A percentile compares a stretch with the other conserved stretches of the same genome.
Conservation (phyloP, 2,113 vertebrate genomes). For the Aptenodytes patagonicus region DNA sequence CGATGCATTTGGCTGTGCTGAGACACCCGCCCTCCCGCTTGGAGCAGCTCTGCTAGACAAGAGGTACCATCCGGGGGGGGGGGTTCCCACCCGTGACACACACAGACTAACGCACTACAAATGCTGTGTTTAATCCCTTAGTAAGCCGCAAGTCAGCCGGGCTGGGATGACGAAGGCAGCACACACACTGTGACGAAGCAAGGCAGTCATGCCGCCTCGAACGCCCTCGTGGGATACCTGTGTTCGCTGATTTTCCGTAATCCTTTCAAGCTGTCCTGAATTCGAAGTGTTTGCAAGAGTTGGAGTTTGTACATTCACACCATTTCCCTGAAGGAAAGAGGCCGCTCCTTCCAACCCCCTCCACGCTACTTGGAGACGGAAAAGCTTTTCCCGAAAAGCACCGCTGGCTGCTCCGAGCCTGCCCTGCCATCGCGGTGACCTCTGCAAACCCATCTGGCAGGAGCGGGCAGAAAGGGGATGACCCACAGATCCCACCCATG, state of each 20-base stretch:
- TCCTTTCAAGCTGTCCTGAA: neutral
- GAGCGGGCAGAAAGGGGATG: neutral
- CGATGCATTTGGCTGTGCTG: neutral
- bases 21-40: too few species aligned
- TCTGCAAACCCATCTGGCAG: neutral
- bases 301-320: fast-evolving
- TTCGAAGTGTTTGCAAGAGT: neutral
- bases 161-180: neutral
- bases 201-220: fast-evolving
- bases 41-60: neutral
- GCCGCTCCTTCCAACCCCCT: neutral
- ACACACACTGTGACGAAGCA: fast-evolving
- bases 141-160: neutral
- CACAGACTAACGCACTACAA: fast-evolving
- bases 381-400: neutral
- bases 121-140: neutral
- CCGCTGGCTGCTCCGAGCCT: fast-evolving
- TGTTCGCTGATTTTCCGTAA: neutral
- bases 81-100: neutral
- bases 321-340: neutral
- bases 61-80: neutral
- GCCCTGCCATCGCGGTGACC: neutral
- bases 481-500: fast-evolving
- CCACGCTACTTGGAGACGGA: neutral
- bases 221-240: fast-evolving